phyloP scores from a whole-genome alignment of 2,113 vertebrate genomes.

The Vimba vimba region DNA sequence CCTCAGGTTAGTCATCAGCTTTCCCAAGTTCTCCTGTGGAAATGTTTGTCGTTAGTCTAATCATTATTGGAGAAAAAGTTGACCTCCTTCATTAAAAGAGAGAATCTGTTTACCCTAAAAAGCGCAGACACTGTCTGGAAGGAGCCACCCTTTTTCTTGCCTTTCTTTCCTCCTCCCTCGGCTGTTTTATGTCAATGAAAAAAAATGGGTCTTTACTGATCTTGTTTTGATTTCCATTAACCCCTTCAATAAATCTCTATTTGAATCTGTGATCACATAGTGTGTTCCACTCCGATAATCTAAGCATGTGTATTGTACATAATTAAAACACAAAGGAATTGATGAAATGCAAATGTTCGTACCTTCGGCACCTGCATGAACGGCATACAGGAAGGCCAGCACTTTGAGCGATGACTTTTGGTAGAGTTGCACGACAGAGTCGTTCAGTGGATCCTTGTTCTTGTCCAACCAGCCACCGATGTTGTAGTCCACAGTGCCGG shows the following conservation, averaged over 20 bases:
- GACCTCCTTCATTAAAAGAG: not conserved
- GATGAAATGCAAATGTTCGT: not conserved
- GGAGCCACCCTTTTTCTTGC: slow-evolving; percentile 96
- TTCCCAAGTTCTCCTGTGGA: slow-evolving; percentile 89
- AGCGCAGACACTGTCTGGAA: slow-evolving; percentile 94
- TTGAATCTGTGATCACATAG: not conserved
- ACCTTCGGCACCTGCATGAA: not conserved
- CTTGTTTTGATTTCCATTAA: slow-evolving; percentile 79
- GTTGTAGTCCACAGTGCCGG: too few species aligned
- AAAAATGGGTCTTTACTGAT: too few species aligned
- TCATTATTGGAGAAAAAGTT: not conserved
- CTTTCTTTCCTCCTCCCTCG: slow-evolving; percentile 68
- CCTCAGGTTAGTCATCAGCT: slow-evolving; percentile 89
- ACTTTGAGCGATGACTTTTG: not conserved
- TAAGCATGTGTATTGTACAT: too few species aligned
- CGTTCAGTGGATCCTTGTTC: slow-evolving; percentile 9
- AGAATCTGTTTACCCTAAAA: slow-evolving; percentile 77
- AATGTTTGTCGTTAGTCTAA: not conserved
- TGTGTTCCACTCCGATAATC: too few species aligned
- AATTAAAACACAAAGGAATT: not conserved
- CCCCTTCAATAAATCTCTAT: not conserved
- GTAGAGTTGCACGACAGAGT: not conserved
- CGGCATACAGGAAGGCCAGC: not conserved
- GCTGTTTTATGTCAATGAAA: not conserved
- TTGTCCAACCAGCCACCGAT: not conserved